These are phyloP conservation scores for Brachymystax lenok DNA, from an alignment of 2,797 vertebrate genomes.

Conservation along the genomic window DNA sequence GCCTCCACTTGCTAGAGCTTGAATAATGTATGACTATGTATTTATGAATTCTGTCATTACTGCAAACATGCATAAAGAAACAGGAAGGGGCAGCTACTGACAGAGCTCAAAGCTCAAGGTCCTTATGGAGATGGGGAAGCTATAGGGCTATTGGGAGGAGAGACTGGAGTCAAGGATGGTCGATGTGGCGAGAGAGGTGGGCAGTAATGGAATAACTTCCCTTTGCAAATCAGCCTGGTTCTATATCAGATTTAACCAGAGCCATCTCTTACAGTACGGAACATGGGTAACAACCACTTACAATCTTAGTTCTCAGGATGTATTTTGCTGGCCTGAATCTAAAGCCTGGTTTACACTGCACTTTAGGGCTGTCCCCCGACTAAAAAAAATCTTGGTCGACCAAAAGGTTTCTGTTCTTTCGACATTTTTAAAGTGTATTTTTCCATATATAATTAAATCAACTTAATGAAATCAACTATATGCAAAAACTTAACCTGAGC, in stretches of 20 bases:
- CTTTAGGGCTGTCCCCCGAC: no score
- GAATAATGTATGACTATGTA: conserved; percentile 34
- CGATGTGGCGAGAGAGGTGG: not conserved
- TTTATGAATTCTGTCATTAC: conserved; percentile 33
- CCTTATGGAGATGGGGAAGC: conserved; percentile 25
- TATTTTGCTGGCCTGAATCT: no score
- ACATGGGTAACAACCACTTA: not conserved
- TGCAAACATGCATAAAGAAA: conserved; percentile 43
- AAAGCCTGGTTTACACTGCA: no score
- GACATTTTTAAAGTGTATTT: no score
- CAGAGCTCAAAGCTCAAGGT: conserved; percentile 54
- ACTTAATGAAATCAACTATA: no score
- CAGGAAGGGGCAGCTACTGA: conserved; percentile 52
- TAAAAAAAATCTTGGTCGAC: no score
- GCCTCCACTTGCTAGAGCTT: conserved; percentile 2
- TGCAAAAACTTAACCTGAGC: no score
- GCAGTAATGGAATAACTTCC: not conserved
- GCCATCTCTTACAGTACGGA: not conserved
- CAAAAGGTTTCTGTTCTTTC: no score
- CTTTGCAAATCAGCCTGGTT: conserved; percentile 12
- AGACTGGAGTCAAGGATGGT: conserved; percentile 15
- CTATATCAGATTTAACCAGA: conserved; percentile 19
- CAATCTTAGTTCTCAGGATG: no score
- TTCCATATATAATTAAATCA: no score
- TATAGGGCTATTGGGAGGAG: conserved; percentile 6